phyloP scores from a whole-genome alignment of 2,888 invertebrate species.

The Thera britannica region DNA sequence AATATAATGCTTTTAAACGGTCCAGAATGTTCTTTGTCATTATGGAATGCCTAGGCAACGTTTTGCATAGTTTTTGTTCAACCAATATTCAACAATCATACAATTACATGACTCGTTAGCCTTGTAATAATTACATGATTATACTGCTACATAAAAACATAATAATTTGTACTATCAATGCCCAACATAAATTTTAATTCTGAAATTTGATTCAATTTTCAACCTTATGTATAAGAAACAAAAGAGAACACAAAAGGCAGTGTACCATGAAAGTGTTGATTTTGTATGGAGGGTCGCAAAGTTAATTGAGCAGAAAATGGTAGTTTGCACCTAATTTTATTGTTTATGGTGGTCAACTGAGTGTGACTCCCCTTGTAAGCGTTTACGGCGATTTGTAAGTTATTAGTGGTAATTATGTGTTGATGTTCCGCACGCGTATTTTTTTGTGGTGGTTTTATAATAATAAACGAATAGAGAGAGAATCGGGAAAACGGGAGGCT shows the following conservation, averaged over 20 bases:
- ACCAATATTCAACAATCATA: constrained; percentile 63
- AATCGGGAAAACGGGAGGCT: no score
- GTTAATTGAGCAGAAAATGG: constrained; percentile 68
- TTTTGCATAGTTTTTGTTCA: constrained; percentile 50
- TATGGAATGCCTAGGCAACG: no score
- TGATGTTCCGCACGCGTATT: not conserved
- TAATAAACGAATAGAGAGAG: no score
- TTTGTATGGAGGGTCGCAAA: constrained; percentile 59
- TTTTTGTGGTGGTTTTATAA: not conserved
- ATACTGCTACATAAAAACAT: constrained; percentile 59
- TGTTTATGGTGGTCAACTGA: constrained; percentile 30
- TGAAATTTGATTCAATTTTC: not conserved
- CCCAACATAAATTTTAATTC: not conserved
- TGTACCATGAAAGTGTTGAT: constrained; percentile 58
- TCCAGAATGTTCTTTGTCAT: no score
- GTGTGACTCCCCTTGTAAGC: constrained; percentile 33
- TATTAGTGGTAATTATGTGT: not conserved
- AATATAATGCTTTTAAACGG: no score
- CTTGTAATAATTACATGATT: constrained; percentile 55
- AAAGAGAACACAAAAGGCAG: constrained; percentile 27
- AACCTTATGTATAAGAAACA: not conserved
- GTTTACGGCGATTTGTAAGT: constrained; percentile 22
- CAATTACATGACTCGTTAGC: constrained; percentile 72
- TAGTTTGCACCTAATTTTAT: constrained; percentile 61
- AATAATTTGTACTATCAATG: not conserved